Evolutionary conservation across 2,113 vertebrate species (phyloP), one percentile per base, ranked within the genome.

Genomic region (Trinectes maculatus): DNA sequence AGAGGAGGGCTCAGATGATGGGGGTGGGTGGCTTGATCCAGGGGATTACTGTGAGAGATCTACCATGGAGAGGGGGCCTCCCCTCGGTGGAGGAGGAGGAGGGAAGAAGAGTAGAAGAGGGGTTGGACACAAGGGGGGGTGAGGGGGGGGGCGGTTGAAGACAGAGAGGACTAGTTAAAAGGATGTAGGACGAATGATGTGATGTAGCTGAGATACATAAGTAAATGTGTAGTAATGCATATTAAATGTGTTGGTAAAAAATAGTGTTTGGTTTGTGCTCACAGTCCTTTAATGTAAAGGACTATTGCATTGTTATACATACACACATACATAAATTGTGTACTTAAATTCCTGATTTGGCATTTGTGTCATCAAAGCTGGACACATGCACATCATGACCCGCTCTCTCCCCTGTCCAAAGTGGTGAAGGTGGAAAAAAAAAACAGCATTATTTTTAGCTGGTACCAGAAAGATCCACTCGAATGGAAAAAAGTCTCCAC

Each of bases 11-110:
- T 65, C 36, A 10, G 68, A 36, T 54, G 63, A 36, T 19, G 53
- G 22, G 55, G 26, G 69, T 31, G 51, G 72, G 61, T 56, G 79
- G 71, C 72, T 78, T 86, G 88, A 91, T 90, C 85, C 85, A 71
- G 7, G 66, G 87, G 88, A 91, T 92, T 92, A 91, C 80, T 84
- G 79, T 62, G 64, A 80, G 74, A 87, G 88, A 89, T 87, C 81
- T 82, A 69, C 58, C 77, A 55, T 52, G 71, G 77, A 73, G 71
- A 79, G 74, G 59, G 52, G 60, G 47, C 16, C 57, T 71, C n/a
- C 43, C 53, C 15, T n/a, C 6, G 31, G 52, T 24, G 62, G 39
- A 61, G 60, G 53, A 64, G 25, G 62, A 3, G 37, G 13, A n/a
- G n/a, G 3, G 24, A 16, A 8, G 11, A 15, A 37, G 26, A 58